These are phyloP conservation scores for Ancistrus triradiatus DNA, from an alignment of 2,113 vertebrate genomes.

Conservation along the genomic window DNA sequence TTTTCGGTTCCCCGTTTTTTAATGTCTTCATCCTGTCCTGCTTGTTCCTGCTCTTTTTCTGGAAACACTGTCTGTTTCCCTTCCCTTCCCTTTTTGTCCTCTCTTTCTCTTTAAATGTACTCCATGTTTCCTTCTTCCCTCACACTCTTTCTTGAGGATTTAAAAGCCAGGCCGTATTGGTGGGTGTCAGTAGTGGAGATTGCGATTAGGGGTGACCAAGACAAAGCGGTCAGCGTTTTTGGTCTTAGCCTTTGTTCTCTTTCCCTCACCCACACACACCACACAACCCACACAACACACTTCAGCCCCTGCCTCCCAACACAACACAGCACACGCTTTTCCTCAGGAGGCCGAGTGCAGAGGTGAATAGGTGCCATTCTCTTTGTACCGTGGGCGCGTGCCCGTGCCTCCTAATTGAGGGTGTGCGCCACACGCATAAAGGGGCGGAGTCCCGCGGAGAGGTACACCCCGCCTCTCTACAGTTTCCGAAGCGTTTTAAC, in stretches of 20 bases:
- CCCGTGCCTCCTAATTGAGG: slow-evolving; percentile 26
- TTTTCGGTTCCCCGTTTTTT: neutral
- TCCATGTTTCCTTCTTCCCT: neutral
- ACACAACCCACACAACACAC: too few species aligned
- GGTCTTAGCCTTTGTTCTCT: too few species aligned
- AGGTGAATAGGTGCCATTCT: slow-evolving; percentile 13
- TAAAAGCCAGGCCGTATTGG: slow-evolving; percentile 2
- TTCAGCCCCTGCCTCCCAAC: too few species aligned
- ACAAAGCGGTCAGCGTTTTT: too few species aligned
- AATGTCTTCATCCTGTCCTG: neutral
- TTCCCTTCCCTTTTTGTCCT: neutral
- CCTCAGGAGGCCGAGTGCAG: neutral
- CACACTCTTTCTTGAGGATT: neutral
- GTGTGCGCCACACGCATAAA: neutral
- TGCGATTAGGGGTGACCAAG: too few species aligned
- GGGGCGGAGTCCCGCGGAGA: slow-evolving; percentile 1
- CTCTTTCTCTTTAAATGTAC: neutral
- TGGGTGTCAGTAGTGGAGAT: neutral
- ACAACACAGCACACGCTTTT: neutral
- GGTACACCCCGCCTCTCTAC: neutral
- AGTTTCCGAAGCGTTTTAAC: slow-evolving; percentile 17
- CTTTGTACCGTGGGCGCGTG: slow-evolving; percentile 9
- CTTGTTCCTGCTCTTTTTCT: neutral
- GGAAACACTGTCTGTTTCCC: slow-evolving; percentile 4
- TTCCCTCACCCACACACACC: too few species aligned